Evolutionary conservation across 2,113 vertebrate genomes (phyloP), one percentile per base, ranked within the genome.

Genomic region (Phaetusa simplex): DNA sequence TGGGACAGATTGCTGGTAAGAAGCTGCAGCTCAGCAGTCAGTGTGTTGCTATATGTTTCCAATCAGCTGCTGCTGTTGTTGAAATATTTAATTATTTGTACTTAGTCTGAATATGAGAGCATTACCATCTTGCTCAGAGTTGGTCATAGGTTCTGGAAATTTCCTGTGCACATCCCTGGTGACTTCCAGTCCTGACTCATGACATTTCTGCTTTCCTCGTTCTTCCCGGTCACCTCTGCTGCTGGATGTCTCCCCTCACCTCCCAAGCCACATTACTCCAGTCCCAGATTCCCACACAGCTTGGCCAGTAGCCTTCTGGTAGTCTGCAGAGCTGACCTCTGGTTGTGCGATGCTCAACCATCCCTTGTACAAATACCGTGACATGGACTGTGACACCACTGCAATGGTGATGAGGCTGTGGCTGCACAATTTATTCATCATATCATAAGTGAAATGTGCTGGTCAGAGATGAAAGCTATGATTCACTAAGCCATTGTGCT

Each of bases 361-460:
- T 11, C 43, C 69, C 26, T 29, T 26, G 62, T 49, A 5, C 50
- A 14, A 19, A 6, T 10, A 2, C 55, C 15, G 18, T 13, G 76
- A 4, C 30, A 1, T 0, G 13, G 47, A 10, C 40, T 9, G 36
- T 19, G n/a, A n/a, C n/a, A n/a, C n/a, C n/a, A 22, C 42, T 10
- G n/a, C 45, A 9, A 2, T 30, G 67, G 16, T 21, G 23, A 6
- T 0, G 0, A 34, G 52, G 69, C 92, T 45, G 10, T 11, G 55
- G 5, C 52, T 11, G 21, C 4, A 2, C 42, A 5, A 1, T 40
- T 49, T 14, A 29, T 58, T 88, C 38, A 13, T 56, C 2, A 0
- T 18, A 5, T 50, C 53, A 1, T 2, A 32, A 82, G 58, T 30
- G 71, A 32, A 55, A 23, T 5, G 2, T 22, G 38, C 69, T 78